Percentiles rank a stretch among this genome's conserved stretches.
Conservation (phyloP, 1,140 invertebrate genomes). For the Aethina tumida region DNA sequence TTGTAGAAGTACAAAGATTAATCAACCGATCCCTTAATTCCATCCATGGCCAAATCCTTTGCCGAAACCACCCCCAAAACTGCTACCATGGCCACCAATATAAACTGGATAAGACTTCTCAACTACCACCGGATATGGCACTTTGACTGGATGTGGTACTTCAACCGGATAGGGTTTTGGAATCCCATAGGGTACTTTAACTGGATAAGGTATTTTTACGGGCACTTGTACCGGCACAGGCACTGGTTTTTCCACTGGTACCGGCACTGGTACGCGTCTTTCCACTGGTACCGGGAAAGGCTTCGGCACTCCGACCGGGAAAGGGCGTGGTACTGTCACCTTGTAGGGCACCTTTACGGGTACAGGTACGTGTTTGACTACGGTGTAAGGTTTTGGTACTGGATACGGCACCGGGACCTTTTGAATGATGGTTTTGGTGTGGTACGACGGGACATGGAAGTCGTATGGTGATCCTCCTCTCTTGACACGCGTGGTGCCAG, state of each 20-base stretch:
- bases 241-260: conserved; percentile 24
- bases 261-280: conserved; percentile 22
- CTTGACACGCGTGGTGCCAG: no score
- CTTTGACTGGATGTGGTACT: conserved; percentile 26
- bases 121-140: conserved; percentile 29
- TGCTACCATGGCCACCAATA: conserved; percentile 21
- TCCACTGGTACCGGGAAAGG: conserved; percentile 23
- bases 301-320: conserved; percentile 33
- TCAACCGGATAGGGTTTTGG: conserved; percentile 27
- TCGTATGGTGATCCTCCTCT: no score
- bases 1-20: no score
- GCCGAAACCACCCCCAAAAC: conserved; percentile 9
- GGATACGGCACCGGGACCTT: no score
- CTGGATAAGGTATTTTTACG: conserved; percentile 18
- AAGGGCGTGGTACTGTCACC: no score
- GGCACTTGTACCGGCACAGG: conserved; percentile 24
- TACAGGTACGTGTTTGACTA: no score
- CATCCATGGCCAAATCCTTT: conserved; percentile 16
- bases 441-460: no score
- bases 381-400: no score
- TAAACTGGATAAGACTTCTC: conserved; percentile 31
- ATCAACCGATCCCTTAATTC: no score
- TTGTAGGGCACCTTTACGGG: no score
- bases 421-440: no score
- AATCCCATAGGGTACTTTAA: conserved; percentile 14